Evolutionary conservation across 2,113 vertebrate species (phyloP), one percentile per base, ranked within the genome.

Genomic region (Leptobrachium ailaonicum): DNA sequence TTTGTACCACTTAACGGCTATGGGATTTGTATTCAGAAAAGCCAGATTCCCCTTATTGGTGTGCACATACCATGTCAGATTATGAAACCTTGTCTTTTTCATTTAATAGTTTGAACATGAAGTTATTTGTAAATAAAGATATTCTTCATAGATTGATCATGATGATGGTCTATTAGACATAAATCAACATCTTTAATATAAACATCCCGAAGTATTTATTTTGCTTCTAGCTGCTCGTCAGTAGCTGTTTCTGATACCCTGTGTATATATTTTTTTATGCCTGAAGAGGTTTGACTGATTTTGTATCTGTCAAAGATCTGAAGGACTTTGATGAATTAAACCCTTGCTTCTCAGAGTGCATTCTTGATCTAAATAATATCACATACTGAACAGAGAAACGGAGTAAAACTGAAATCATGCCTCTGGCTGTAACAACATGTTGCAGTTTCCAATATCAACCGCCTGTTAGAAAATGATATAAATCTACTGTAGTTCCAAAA

Each of bases 321-420:
- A 80, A 75, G 80, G 78, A 83, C 83, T 83, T 73, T 87, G 84
- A 85, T 84, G 85, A 89, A 85, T 71, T 82, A 82, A 82, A 86
- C 82, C 14, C 0, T 0, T 0, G 76, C 77, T 44, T 82, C 78
- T 47, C 63, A 54, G 74, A 86, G 73, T 69, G 2, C 0, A 0
- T 0, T 66, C 54, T 66, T 1, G 14, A 83, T 84, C 80, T 78
- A 83, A 66, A 66, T 68, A 41, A 75, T 70, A 79, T 84, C 74
- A 75, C 74, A 85, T 82, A 82, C 42, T 10, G 14, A 77, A 76
- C 43, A 63, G 77, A 45, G 54, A 74, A 74, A 43, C 71, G 74
- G 64, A 81, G 53, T 60, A 82, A 66, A 74, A 68, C 14, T 63
- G 32, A 60, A 77, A 60, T 73, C 58, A 62, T 64, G 71, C 64